Conservation (phyloP, 2,113 vertebrate species). For the Indri indri region DNA sequence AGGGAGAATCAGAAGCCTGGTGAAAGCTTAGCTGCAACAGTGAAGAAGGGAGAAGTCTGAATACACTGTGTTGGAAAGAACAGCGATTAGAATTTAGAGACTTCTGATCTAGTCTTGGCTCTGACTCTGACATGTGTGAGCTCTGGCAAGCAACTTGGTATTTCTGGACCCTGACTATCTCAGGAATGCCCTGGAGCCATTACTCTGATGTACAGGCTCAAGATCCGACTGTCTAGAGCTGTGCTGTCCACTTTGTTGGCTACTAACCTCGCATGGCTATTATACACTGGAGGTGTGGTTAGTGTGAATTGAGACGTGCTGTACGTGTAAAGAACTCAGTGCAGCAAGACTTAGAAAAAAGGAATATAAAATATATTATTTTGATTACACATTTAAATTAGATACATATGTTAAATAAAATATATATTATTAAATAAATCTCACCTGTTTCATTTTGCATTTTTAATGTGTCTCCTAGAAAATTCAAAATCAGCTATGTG, state of each 20-base stretch:
- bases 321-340: neutral
- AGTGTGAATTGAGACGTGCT: neutral
- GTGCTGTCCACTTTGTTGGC: neutral
- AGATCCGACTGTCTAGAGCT: neutral
- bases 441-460: neutral
- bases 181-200: neutral
- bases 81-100: neutral
- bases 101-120: neutral
- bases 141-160: conserved; percentile 7
- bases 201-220: neutral
- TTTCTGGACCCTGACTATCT: conserved; percentile 11
- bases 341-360: neutral
- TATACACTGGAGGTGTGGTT: neutral
- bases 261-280: neutral
- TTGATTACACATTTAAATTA: neutral
- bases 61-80: neutral
- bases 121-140: neutral
- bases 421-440: neutral
- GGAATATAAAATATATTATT: neutral
- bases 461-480: neutral
- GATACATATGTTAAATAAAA: neutral
- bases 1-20: neutral
- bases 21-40: neutral
- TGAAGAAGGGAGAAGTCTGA: neutral
- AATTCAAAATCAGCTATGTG: neutral